phyloP scores from a whole-genome alignment of 2,797 vertebrate species.

The Typhlichthys eigenmanni region DNA sequence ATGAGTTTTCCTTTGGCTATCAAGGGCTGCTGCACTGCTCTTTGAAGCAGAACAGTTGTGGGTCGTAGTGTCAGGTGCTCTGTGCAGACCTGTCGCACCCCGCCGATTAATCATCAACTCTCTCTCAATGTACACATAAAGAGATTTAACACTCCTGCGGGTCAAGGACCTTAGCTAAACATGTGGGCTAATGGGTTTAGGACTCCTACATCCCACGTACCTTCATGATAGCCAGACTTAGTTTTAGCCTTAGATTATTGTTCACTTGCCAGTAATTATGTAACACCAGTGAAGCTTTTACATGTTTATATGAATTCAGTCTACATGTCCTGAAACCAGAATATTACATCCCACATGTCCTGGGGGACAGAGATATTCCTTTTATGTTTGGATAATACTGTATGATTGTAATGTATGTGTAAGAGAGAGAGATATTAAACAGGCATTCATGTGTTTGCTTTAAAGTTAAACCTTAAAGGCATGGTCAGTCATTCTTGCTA shows the following conservation, averaged over 20 bases:
- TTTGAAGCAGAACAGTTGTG: slow-evolving; percentile 48
- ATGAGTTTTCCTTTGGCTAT: slow-evolving; percentile 30
- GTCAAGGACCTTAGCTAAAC: slow-evolving; percentile 54
- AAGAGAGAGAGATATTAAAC: neutral
- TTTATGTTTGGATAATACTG: no score
- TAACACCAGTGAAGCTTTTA: no score
- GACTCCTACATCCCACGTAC: slow-evolving; percentile 12
- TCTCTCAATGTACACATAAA: slow-evolving; percentile 26
- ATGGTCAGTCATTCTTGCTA: no score
- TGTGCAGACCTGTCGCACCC: slow-evolving; percentile 29
- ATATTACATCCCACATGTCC: no score
- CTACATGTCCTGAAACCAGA: no score
- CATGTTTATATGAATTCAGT: no score
- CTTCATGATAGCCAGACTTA: neutral
- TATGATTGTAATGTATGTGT: neutral
- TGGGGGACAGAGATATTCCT: no score
- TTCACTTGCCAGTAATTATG: neutral
- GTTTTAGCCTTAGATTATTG: neutral
- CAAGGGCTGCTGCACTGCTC: slow-evolving; percentile 44
- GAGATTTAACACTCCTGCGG: slow-evolving; percentile 48
- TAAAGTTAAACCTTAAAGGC: slow-evolving; percentile 3
- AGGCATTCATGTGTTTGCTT: slow-evolving; percentile 5
- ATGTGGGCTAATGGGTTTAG: slow-evolving; percentile 31
- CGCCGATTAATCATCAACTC: slow-evolving; percentile 42
- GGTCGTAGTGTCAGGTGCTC: slow-evolving; percentile 47